phyloP scores from a whole-genome alignment of 2,888 invertebrate genomes.

The Drosophila longiperda region DNA sequence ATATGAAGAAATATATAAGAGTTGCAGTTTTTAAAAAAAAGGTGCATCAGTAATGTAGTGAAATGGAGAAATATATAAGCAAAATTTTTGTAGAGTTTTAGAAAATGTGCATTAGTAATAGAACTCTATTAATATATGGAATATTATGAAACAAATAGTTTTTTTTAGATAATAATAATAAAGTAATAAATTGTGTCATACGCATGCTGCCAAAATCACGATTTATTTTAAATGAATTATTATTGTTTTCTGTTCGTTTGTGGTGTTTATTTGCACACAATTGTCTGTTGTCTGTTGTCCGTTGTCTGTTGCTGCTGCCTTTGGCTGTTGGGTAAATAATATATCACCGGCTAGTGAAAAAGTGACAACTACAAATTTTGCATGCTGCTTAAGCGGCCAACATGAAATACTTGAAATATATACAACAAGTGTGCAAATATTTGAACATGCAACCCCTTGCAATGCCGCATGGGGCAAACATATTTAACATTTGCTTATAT shows the following conservation, averaged over 20 bases:
- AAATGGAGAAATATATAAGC: too few species aligned
- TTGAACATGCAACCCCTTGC: slow-evolving; percentile 5
- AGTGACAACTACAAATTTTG: slow-evolving; percentile 72
- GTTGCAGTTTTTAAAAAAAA: too few species aligned
- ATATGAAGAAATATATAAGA: too few species aligned
- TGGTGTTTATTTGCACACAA: slow-evolving; percentile 58
- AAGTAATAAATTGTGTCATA: neutral
- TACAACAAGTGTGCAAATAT: slow-evolving; percentile 8
- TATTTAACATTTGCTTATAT: slow-evolving; percentile 31
- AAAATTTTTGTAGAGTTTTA: too few species aligned
- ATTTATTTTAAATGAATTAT: slow-evolving; percentile 47
- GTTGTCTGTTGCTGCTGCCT: slow-evolving; percentile 17
- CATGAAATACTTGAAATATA: slow-evolving; percentile 11
- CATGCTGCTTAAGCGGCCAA: slow-evolving; percentile 46
- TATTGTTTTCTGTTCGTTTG: slow-evolving; percentile 27
- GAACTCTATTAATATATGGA: too few species aligned
- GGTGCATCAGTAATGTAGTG: neutral
- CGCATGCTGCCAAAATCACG: slow-evolving; percentile 28
- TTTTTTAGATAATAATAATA: too few species aligned
- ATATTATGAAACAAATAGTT: too few species aligned
- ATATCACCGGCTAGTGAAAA: slow-evolving; percentile 56
- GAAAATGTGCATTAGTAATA: neutral
- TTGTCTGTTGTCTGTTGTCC: neutral
- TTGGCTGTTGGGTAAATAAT: slow-evolving; percentile 43
- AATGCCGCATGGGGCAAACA: slow-evolving; percentile 52